Evolutionary conservation across 2,113 vertebrate species (phyloP), one percentile per base, ranked within the genome.

Genomic region (Aphyosemion australe): DNA sequence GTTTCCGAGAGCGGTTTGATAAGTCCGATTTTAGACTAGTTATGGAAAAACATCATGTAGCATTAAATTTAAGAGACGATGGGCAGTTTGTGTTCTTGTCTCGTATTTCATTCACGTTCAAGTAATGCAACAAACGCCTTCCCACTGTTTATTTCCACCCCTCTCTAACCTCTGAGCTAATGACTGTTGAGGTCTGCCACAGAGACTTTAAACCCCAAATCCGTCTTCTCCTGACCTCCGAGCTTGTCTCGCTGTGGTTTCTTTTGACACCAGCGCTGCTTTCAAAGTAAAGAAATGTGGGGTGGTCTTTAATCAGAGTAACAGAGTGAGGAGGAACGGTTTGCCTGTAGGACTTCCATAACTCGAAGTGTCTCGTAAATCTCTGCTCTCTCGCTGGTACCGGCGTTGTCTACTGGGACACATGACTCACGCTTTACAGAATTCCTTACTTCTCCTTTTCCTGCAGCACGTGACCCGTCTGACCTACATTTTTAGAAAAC

Each of bases 261-360:
- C 72, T 75, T 72, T 60, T 72, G 55, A 74, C 72, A 75, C 47
- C 21, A 43, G 55, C 52, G 58, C 69, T 60, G 61, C 82, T 76
- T 72, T 89, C 73, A 84, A 77, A 90, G 82, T 71, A 80, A 84
- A 80, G 70, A 58, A 61, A 56, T 60, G 46, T 41, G 49, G 66
- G 49, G 51, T 58, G 14, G 49, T 50, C 67, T 87, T 84, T 76
- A 87, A 88, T 76, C 52, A 49, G 51, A 80, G 60, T 71, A 65
- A 87, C 72, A 53, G 68, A 15, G 46, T 69, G 65, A 74, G 34
- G 56, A 75, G 62, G 54, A 52, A 34, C 57, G 45, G 69, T 72
- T 65, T 45, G 31, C 41, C 51, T 77, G 61, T 43, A 43, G 58
- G 63, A 74, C 58, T 60, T 65, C 20, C 18, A 43, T 56, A 74